Percentiles rank a stretch among this genome's conserved stretches.
phyloP scores from a whole-genome alignment of 2,888 invertebrate genomes.

The Coronaproctus castanopsis region DNA sequence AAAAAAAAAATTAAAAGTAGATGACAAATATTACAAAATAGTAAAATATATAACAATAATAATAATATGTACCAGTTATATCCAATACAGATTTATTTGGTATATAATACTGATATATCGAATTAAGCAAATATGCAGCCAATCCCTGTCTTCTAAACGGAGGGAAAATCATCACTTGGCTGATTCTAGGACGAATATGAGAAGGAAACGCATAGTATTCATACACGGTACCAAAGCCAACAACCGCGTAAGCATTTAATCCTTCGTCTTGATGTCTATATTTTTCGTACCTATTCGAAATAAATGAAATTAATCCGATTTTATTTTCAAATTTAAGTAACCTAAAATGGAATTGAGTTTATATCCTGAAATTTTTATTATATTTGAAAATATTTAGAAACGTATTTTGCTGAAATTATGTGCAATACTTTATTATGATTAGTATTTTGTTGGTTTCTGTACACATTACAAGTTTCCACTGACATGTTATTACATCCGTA shows the following conservation, averaged over 20 bases:
- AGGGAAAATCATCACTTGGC: conserved; percentile 82
- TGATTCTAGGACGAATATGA: conserved; percentile 68
- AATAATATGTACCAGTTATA: conserved; percentile 38
- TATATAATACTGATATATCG: conserved; percentile 37
- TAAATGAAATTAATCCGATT: conserved; percentile 2
- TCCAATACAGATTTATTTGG: conserved; percentile 37
- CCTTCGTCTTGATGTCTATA: conserved; percentile 38
- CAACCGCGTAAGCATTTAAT: conserved; percentile 42
- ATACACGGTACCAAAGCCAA: conserved; percentile 80
- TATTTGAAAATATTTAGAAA: no score
- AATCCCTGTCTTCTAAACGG: conserved; percentile 71
- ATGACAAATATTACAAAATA: no score
- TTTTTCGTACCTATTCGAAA: conserved; percentile 42
- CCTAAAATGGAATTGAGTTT: no score
- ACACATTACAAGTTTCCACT: no score
- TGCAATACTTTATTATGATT: no score
- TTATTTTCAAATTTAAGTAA: not conserved
- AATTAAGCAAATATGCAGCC: conserved; percentile 52
- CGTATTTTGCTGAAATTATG: no score
- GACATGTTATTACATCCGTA: no score
- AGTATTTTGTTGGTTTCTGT: no score
- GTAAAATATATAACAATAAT: no score
- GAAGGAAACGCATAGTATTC: conserved; percentile 85
- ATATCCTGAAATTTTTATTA: no score
- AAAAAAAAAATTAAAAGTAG: no score